Evolutionary conservation across 2,113 vertebrate genomes (phyloP), one percentile per base, ranked within the genome.

Genomic region (Sphaerodactylus townsendi): DNA sequence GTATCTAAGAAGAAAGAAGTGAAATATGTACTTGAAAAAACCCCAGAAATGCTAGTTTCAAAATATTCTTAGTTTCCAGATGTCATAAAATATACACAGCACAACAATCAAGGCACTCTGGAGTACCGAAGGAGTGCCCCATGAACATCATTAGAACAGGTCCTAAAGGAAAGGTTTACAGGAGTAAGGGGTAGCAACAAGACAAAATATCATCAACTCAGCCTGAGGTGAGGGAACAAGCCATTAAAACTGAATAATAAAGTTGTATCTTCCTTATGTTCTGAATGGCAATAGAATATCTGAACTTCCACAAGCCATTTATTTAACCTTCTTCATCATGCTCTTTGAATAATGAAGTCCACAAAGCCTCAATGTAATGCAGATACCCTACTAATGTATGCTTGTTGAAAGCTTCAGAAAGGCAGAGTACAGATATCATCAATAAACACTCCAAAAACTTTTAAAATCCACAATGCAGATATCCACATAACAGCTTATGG

Each of bases 1-100:
- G 98, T 98, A 92, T 98, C 99, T 99, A 89, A 86, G 30, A 86
- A 39, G 82, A 74, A 1, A 0, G 44, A 4, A 86, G 0, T 8
- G 77, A 86, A 19, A 53, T 41, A 89, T 59, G 77, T 13, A 25
- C 79, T 19, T 15, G 44, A 76, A 62, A 86, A 8, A 62, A 62
- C 25, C 25, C 7, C 59, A 23, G 23, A 39, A 10, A 82, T 82
- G 2, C 65, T 41, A 79, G 19, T 78, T 44, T 71, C 73, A 46
- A 79, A 64, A 71, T 19, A 4, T 48, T 83, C 1, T 3, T 53
- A 41, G 70, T 30, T 21, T 33, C n/a, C 73, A 75, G 21, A 39
- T 15, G 33, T 59, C 2, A 59, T 13, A 10, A 21, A 81, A 46
- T 11, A 70, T 21, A 23, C 14, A 69, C 6, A 69, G 8, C 7